Evolutionary conservation across 2,113 vertebrate species (phyloP), one percentile per base, ranked within the genome.

Genomic region (Cricetomys ansorgei): DNA sequence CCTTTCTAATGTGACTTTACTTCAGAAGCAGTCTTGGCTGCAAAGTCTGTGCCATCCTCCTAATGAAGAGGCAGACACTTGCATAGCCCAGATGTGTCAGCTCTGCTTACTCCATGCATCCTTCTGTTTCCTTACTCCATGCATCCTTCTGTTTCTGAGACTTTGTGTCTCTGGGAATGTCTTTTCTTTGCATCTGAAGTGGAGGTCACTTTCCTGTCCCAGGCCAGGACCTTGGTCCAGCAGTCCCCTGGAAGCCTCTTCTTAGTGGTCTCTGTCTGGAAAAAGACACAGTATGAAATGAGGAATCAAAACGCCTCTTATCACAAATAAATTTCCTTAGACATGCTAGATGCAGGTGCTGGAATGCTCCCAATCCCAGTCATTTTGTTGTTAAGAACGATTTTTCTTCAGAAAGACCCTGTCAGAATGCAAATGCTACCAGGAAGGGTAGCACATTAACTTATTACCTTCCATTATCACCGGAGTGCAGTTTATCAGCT

Each of bases 401-500:
- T 92, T 96, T 97, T 94, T 69, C 88, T 96, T 76, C 89, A 87
- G 92, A 93, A 92, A 96, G 92, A 95, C 91, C 89, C 96, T 95
- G 96, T 96, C 96, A 97, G 96, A 93, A 97, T 97, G 97, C 92
- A 97, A 97, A 97, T 96, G 48, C 55, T 95, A 87, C 84, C 83
- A 88, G 81, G 88, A 89, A 73, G 93, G 79, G 86, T 97, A 96
- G 92, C 97, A 97, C 94, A 96, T 96, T 95, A 96, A 89, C 96
- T 97, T 94, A 98, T 97, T 97, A 95, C 92, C 97, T 94, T 93
- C 95, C 96, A 97, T 97, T 97, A 97, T 96, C 94, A 92, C 93
- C 21, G 80, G n/a, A 92, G 86, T 79, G 94, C 87, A 2, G 53
- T 96, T 96, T 97, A 92, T 96, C 94, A 96, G 96, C 93, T 97